A percentile compares a stretch with the other conserved stretches of the same genome.
Conservation (phyloP, 2,888 invertebrate genomes). For the Caenorhabditis imperialis region DNA sequence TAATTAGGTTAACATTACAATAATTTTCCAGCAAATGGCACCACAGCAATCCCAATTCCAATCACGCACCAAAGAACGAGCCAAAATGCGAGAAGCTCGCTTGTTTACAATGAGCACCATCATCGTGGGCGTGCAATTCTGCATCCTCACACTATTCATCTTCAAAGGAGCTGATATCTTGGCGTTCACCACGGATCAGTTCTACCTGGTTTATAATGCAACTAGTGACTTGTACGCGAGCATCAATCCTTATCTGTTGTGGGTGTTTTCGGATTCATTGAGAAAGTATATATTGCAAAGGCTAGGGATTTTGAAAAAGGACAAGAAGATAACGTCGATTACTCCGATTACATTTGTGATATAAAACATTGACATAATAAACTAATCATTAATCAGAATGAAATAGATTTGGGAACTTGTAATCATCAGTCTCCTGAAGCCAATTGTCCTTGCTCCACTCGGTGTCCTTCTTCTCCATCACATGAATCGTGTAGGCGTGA, state of each 20-base stretch:
- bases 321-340: slow-evolving; percentile 18
- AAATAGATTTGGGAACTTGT: slow-evolving; percentile 71
- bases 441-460: slow-evolving; percentile 85
- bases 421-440: slow-evolving; percentile 68
- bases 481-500: slow-evolving; percentile 95
- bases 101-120: slow-evolving; percentile 49
- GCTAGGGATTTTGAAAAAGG: slow-evolving; percentile 25
- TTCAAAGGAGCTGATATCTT: slow-evolving; percentile 27
- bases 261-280: slow-evolving; percentile 40
- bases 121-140: slow-evolving; percentile 42
- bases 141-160: slow-evolving; percentile 24
- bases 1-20: too few species aligned
- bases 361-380: too few species aligned
- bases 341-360: slow-evolving; percentile 22
- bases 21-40: not conserved
- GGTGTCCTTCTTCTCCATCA: slow-evolving; percentile 86
- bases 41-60: not conserved
- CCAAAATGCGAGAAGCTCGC: slow-evolving; percentile 28
- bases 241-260: slow-evolving; percentile 40
- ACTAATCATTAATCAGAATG: too few species aligned
- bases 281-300: slow-evolving; percentile 36
- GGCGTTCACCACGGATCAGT: slow-evolving; percentile 34
- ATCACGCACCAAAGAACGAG: slow-evolving; percentile 9
- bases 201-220: slow-evolving; percentile 43
- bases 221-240: slow-evolving; percentile 44